Evolutionary conservation across 1,140 invertebrate species (phyloP).

Genomic region (Zaprionus africanus): DNA sequence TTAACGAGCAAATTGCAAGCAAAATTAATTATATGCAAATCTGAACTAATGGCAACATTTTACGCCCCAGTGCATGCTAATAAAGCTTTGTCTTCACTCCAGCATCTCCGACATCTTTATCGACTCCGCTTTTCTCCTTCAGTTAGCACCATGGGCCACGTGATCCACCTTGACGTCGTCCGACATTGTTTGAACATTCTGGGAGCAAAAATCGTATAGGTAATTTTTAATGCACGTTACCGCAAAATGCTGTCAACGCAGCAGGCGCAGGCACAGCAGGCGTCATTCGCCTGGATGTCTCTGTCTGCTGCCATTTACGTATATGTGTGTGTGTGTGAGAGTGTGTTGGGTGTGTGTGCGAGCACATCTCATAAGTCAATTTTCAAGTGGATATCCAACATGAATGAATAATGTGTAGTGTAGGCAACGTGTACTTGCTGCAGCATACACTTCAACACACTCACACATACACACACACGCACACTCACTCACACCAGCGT

Average conservation of each 20-base stretch:
- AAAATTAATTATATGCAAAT: not conserved
- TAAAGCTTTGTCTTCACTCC: not conserved
- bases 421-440: conserved; percentile 23
- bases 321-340: not conserved
- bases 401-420: conserved; percentile 65
- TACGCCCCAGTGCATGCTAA: not conserved
- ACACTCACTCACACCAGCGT: conserved; percentile 4
- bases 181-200: conserved; percentile 36
- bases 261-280: conserved; percentile 20
- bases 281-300: conserved; percentile 34
- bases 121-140: not conserved
- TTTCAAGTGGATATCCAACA: conserved; percentile 68
- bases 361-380: conserved; percentile 62
- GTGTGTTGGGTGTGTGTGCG: conserved; percentile 12
- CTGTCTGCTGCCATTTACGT: conserved; percentile 7
- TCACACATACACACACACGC: conserved; percentile 1
- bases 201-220: conserved; percentile 40
- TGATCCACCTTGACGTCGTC: conserved; percentile 20
- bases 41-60: not conserved
- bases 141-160: conserved; percentile 27
- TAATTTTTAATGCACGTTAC: conserved; percentile 56
- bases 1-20: not conserved
- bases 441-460: not conserved
- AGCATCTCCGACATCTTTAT: not conserved
- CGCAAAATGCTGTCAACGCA: conserved; percentile 49